Conservation (phyloP, 2,888 invertebrate genomes). For the Nemapogon koenigi region DNA sequence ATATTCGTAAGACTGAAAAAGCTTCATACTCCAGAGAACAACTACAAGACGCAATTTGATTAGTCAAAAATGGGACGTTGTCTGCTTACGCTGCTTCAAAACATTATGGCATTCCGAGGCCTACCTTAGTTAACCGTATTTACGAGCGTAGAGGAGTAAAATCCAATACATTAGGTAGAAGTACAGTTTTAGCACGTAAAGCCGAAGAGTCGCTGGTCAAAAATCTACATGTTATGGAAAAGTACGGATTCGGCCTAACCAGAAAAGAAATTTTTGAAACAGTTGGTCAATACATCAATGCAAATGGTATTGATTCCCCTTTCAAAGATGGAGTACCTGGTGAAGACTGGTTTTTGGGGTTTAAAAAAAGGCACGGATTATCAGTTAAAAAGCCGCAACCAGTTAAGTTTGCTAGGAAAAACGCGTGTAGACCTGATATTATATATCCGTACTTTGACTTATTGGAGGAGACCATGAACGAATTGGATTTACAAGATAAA, state of each 20-base stretch:
- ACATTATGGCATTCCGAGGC: background rate
- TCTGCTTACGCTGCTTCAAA: background rate
- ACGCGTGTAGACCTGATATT: constrained; percentile 17
- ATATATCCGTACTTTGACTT: constrained; percentile 9
- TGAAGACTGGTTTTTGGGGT: constrained; percentile 23
- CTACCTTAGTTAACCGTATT: background rate
- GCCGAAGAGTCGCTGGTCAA: constrained; percentile 20
- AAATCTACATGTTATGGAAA: constrained; percentile 22
- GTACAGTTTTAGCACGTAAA: constrained; percentile 19
- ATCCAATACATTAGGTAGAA: constrained; percentile 19
- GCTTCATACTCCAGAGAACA: background rate
- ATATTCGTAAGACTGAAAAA: background rate
- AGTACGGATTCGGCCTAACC: constrained; percentile 26
- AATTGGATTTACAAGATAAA: constrained; percentile 14
- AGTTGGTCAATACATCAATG: constrained; percentile 21
- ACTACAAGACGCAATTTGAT: background rate
- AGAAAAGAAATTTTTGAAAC: constrained; percentile 23
- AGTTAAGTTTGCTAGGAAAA: constrained; percentile 23
- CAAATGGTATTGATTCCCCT: constrained; percentile 21
- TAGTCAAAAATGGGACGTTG: background rate
- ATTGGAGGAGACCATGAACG: background rate
- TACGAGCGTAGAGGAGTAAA: constrained; percentile 17
- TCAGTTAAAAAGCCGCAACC: constrained; percentile 30
- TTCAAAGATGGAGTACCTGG: constrained; percentile 25
- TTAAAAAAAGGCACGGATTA: constrained; percentile 23